Percentiles rank a stretch among this genome's conserved stretches.
phyloP scores from a whole-genome alignment of 35 echinoderm and acorn worm species.

The Amphiura filiformis region DNA sequence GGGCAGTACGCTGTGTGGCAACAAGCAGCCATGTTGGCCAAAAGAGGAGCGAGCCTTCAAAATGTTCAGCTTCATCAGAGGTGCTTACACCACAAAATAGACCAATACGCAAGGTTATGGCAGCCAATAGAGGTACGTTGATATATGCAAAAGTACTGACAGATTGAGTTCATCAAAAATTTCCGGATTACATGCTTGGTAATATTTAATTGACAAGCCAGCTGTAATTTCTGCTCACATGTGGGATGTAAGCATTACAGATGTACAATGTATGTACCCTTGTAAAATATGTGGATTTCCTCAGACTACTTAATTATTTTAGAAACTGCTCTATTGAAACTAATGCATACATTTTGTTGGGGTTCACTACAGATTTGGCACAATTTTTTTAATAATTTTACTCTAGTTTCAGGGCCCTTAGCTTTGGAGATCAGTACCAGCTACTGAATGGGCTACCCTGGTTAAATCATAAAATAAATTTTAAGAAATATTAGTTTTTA shows the following conservation, averaged over 20 bases:
- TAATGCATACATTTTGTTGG: no score
- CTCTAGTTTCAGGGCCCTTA: no score
- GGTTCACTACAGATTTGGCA: no score
- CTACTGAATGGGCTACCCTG: no score
- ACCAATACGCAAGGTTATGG: conserved; percentile 70
- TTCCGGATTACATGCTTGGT: neutral
- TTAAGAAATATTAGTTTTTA: no score
- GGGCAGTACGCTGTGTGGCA: neutral
- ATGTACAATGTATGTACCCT: neutral
- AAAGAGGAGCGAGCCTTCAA: conserved; percentile 33
- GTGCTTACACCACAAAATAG: conserved; percentile 16
- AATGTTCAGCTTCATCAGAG: conserved; percentile 20
- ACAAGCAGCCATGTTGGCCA: conserved; percentile 1
- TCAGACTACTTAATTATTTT: neutral
- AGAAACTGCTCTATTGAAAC: no score
- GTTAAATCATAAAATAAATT: no score
- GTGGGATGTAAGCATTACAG: neutral
- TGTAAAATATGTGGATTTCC: neutral
- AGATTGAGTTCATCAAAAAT: neutral
- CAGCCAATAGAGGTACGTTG: conserved; percentile 69
- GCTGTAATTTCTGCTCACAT: neutral
- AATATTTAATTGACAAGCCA: neutral
- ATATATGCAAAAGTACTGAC: neutral
- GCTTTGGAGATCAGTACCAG: no score
- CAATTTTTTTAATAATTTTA: no score